Base-by-base conservation (phyloP, 1,140 invertebrate genomes). In the Scaptomyza hsui region DNA sequence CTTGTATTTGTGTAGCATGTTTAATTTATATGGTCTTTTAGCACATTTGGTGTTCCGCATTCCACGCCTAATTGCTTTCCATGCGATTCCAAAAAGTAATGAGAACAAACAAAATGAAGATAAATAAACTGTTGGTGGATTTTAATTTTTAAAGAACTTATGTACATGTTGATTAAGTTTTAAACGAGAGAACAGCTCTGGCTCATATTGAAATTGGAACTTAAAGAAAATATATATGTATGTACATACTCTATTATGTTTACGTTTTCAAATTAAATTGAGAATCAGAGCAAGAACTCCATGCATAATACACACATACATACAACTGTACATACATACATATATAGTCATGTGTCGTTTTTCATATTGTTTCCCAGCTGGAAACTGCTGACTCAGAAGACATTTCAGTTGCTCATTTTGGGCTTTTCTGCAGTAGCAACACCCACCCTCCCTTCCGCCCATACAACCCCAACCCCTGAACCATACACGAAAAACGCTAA, bases 31-130 rank as follows among this genome's bases (percentile, higher is more conserved):
- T 76, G 57, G 39, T 74, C 62, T 85, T 86, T 86, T 60, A 85
- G 73, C 73, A 85, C 61, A 86, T 85, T 81, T 75, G 29, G 15
- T 75, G 72, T 86, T 88, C 78, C 81, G 81, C 81, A 86, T 86
- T 86, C 82, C 77, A 71, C 45, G 75, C 55, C 77, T 78, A 86
- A 85, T 85, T 85, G 65, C 21, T 74, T 67, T 32, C 29, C 42
- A 42, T 62, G 60, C 45, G 45, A 37, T 42, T 24, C 26, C 16
- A 35, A 45, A 53, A 52, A 49, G 4, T 1, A 41, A 37, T 21
- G 26, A 26, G 15, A 10, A 15, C 9, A 37, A 37, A 51, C 12
- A 15, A 10, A 19, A 15, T 7, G 10, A 19, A 53, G 1, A 39
- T 37, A 37, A 37, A 12, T 37, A 37, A 37, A 35, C 10, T 15